These are phyloP conservation scores for Tridacna crocea DNA, from an alignment of 2,888 invertebrate genomes.

Conservation along the genomic window DNA sequence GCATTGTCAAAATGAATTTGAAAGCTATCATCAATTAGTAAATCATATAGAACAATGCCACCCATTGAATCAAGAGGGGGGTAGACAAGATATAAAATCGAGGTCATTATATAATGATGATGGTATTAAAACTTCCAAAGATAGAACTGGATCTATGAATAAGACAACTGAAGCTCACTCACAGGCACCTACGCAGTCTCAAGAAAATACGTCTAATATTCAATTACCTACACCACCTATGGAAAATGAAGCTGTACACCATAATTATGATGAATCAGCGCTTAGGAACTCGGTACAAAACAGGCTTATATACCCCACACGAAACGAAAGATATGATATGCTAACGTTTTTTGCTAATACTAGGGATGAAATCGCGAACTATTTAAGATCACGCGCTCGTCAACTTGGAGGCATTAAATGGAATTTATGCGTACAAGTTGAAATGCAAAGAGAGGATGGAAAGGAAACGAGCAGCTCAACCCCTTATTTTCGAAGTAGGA, in stretches of 20 bases:
- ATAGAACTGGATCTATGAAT: not conserved
- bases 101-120: constrained; percentile 6
- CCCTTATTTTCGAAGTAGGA: constrained; percentile 35
- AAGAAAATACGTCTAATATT: not conserved
- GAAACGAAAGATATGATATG: constrained; percentile 38
- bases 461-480: constrained; percentile 24
- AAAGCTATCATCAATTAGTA: not conserved
- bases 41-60: not conserved
- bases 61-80: constrained; percentile 18
- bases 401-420: constrained; percentile 46
- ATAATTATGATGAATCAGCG: constrained; percentile 21
- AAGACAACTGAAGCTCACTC: not conserved
- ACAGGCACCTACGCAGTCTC: not conserved
- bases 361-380: constrained; percentile 11
- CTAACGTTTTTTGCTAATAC: constrained; percentile 37
- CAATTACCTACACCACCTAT: not conserved
- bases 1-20: constrained; percentile 27
- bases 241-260: constrained; percentile 4
- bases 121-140: not conserved
- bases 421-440: constrained; percentile 50
- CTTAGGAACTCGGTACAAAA: constrained; percentile 25
- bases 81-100: not conserved
- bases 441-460: constrained; percentile 47
- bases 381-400: constrained; percentile 11
- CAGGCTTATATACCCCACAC: constrained; percentile 27